Conservation (phyloP, 2,888 invertebrate species). For the Pollenia griseotomentosa region DNA sequence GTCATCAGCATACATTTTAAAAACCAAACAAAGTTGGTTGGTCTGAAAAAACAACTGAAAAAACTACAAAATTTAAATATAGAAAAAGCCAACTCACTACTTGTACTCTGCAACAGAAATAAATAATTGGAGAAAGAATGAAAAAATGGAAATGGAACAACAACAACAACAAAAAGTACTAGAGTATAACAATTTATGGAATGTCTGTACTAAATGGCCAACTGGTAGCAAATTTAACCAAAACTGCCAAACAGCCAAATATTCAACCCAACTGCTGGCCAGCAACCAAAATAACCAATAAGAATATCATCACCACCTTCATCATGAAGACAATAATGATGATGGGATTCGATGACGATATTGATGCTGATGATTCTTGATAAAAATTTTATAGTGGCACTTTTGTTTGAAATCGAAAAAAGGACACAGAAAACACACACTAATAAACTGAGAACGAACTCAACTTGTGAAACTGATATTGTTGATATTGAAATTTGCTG, state of each 20-base stretch:
- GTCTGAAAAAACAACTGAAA: slow-evolving; percentile 9
- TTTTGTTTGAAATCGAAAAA: slow-evolving; percentile 32
- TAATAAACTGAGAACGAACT: slow-evolving; percentile 32
- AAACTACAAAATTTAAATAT: background rate
- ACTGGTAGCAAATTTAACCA: slow-evolving; percentile 33
- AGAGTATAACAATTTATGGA: slow-evolving; percentile 57
- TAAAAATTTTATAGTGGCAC: slow-evolving; percentile 52
- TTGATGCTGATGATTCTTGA: slow-evolving; percentile 27
- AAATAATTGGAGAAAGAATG: slow-evolving; percentile 7
- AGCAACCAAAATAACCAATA: slow-evolving; percentile 16
- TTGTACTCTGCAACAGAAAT: slow-evolving; percentile 30
- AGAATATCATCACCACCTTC: slow-evolving; percentile 17
- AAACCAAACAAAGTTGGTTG: slow-evolving; percentile 56
- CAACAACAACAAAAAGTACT: background rate
- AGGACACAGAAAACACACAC: background rate
- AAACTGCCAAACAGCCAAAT: slow-evolving; percentile 41
- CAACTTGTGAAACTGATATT: slow-evolving; percentile 49
- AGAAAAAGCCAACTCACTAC: slow-evolving; percentile 43
- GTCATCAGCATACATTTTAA: slow-evolving; percentile 48
- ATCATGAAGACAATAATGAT: slow-evolving; percentile 1
- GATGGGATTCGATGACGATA: slow-evolving; percentile 17
- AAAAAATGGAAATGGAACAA: background rate
- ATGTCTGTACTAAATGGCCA: slow-evolving; percentile 60
- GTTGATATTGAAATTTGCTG: slow-evolving; percentile 35
- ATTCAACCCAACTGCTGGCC: slow-evolving; percentile 5